Conservation (phyloP, 2,888 invertebrate species). For the Anarsia innoxiella region DNA sequence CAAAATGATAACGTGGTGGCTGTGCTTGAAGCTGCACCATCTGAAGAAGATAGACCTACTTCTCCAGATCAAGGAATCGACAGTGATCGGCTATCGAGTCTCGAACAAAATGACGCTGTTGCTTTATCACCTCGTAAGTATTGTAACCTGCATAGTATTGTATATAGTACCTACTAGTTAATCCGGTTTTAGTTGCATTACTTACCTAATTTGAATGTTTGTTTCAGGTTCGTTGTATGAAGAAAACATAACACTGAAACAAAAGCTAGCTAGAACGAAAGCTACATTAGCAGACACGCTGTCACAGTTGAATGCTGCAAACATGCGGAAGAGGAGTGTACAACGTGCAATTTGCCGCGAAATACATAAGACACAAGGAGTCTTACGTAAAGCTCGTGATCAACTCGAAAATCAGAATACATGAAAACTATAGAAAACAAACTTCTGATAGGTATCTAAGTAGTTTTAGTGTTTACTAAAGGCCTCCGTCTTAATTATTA, state of each 20-base stretch:
- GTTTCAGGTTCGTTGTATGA: slow-evolving; percentile 58
- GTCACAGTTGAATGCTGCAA: slow-evolving; percentile 83
- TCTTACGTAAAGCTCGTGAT: slow-evolving; percentile 83
- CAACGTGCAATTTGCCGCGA: slow-evolving; percentile 89
- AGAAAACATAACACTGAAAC: slow-evolving; percentile 83
- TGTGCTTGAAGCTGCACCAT: slow-evolving; percentile 37
- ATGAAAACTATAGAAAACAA: too few relatives aligned
- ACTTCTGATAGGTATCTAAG: too few relatives aligned
- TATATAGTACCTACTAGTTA: too few relatives aligned
- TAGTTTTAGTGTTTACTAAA: too few relatives aligned
- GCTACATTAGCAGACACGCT: slow-evolving; percentile 86
- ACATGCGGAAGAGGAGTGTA: slow-evolving; percentile 86
- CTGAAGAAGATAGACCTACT: slow-evolving; percentile 66
- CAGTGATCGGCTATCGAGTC: slow-evolving; percentile 82
- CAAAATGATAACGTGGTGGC: slow-evolving; percentile 42
- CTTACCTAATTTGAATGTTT: too few relatives aligned
- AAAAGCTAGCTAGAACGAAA: slow-evolving; percentile 81
- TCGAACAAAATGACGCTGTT: slow-evolving; percentile 74
- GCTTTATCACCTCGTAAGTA: slow-evolving; percentile 63
- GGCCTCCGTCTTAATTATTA: too few relatives aligned
- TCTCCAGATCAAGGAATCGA: slow-evolving; percentile 95
- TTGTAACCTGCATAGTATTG: not conserved
- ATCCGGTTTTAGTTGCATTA: too few relatives aligned
- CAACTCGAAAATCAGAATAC: slow-evolving; percentile 75
- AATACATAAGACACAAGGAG: slow-evolving; percentile 85